A percentile compares a stretch with the other conserved stretches of the same genome.
These are phyloP conservation scores for Uromys caudimaculatus DNA, from an alignment of 2,797 vertebrate species.

Conservation along the genomic window DNA sequence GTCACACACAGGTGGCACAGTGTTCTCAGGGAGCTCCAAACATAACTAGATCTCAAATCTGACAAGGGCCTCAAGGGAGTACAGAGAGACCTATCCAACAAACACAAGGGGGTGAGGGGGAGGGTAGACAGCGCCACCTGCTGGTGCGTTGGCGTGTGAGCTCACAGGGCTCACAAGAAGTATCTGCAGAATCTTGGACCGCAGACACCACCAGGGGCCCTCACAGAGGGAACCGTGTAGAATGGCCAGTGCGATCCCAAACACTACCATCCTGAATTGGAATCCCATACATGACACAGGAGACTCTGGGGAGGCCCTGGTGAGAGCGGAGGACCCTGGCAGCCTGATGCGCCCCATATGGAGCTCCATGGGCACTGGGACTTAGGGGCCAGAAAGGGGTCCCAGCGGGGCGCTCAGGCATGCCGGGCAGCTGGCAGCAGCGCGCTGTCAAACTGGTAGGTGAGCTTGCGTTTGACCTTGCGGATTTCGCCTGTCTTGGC, in stretches of 20 bases:
- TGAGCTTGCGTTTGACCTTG: conserved; percentile 89
- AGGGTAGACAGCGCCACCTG: background rate
- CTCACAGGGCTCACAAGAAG: background rate
- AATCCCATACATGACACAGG: background rate
- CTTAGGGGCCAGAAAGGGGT: background rate
- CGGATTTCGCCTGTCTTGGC: conserved; percentile 88
- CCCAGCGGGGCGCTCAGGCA: conserved; percentile 58
- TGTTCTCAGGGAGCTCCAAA: background rate
- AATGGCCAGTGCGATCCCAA: background rate
- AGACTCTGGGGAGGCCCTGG: background rate
- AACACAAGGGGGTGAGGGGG: background rate
- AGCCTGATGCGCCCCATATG: background rate
- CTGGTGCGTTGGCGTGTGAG: background rate
- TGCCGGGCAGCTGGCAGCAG: conserved; percentile 77
- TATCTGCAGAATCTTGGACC: background rate
- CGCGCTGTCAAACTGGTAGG: conserved; percentile 87
- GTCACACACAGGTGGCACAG: background rate
- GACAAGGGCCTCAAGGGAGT: background rate
- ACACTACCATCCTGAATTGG: background rate
- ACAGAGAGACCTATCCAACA: background rate
- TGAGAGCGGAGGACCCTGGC: background rate
- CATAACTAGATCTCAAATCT: background rate
- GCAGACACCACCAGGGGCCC: background rate
- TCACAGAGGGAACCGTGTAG: background rate
- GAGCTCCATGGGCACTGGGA: background rate